Conservation (phyloP, 2,797 vertebrate genomes). For the Diceros bicornis region DNA sequence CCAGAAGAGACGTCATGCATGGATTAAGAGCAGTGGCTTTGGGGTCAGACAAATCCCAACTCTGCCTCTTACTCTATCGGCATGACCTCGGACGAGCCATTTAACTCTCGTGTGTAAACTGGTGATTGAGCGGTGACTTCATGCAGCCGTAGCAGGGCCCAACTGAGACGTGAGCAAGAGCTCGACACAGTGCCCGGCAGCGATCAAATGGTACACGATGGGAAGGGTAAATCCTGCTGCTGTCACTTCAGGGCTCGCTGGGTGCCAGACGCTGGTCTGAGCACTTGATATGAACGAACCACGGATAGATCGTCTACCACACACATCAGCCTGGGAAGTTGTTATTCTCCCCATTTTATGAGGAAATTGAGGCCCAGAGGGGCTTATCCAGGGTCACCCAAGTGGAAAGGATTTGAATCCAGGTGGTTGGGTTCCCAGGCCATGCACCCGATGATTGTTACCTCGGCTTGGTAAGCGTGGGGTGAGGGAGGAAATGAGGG, state of each 20-base stretch:
- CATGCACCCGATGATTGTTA: rapidly evolving
- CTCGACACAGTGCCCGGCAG: neutral
- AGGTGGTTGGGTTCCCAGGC: neutral
- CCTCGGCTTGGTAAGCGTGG: neutral
- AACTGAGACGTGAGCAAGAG: neutral
- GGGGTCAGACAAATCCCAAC: neutral
- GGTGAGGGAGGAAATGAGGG: neutral
- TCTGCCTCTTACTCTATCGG: neutral
- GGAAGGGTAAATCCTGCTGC: neutral
- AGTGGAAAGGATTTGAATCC: neutral
- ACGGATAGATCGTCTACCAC: neutral
- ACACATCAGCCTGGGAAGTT: neutral
- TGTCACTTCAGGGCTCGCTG: neutral
- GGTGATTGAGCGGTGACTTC: neutral
- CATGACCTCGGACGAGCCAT: neutral
- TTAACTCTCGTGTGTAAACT: neutral
- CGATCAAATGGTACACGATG: too few species aligned
- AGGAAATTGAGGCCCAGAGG: neutral
- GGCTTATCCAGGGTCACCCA: neutral
- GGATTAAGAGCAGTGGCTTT: neutral
- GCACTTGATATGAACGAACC: neutral
- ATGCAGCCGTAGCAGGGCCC: rapidly evolving
- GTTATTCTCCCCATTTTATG: neutral
- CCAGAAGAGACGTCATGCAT: neutral
- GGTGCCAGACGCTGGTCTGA: neutral